Base-by-base conservation (phyloP, 53 echinoderm and acorn worm genomes). In the Holothuria scabra region DNA sequence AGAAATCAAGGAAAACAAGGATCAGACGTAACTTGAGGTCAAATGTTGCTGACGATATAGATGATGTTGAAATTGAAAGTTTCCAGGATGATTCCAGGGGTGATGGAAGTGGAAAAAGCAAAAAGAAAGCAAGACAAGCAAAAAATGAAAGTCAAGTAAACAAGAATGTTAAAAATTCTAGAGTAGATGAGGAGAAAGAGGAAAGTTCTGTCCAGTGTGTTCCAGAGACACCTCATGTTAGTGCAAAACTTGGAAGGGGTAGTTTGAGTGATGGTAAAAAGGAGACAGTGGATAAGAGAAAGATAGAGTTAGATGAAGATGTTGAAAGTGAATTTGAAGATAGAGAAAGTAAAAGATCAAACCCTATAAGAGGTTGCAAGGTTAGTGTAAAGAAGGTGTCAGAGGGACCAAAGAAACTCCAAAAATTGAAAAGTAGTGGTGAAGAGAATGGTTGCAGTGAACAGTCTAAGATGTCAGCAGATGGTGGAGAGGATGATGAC, bases 151-250 rank as follows among this genome's bases (percentile, higher is more conserved):
- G n/a, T 13, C 49, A 48, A 20, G 74, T 74, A 5, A 55, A 56
- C 14, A 18, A 8, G 16, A 56, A 29, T 16, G 8, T 57, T 0
- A 26, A 30, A 30, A 64, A 5, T 64, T 16, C 26, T 24, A 64
- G 0, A 3, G n/a, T 30, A 22, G 30, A 64, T 28, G n/a, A 0
- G 3, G 64, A 30, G 28, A 10, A 22, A 30, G 64, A 30, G 28
- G 5, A 5, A 24, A 64, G 64, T 0, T 30, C 26, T 5, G 52
- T 78, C 26, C 16, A 78, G 14, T 28, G 58, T 78, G 78, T 78
- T 21, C 78, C 59, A 78, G 78, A 78, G 8, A 78, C 76, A 28
- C 76, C 78, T 57, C 28, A 29, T 59, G 31, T 78, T 52, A 18
- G 52, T 9, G 52, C 52, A 52, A 52, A 52, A 9, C 16, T 52